Conservation (phyloP, 2,113 vertebrate species). For the Sterrhoptilus dennistouni region DNA sequence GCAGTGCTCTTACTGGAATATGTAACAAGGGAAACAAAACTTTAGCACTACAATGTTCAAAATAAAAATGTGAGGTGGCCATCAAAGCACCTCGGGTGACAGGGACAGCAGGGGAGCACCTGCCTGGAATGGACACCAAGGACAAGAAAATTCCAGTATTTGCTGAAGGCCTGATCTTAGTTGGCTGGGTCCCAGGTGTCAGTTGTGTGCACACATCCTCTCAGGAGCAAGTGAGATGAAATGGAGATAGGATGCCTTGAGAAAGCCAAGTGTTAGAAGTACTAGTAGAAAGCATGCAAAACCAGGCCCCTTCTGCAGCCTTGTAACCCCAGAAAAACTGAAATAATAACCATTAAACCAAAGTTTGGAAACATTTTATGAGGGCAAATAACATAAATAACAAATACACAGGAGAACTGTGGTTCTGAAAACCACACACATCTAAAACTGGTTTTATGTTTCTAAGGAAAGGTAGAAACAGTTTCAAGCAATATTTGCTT, state of each 20-base stretch:
- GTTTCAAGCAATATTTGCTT: not conserved
- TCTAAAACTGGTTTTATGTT: not conserved
- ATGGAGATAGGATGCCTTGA: not conserved
- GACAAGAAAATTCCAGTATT: not conserved
- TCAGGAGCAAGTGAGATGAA: not conserved
- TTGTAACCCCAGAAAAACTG: not conserved
- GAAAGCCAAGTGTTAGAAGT: not conserved
- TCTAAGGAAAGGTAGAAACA: not conserved
- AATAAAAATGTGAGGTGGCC: not conserved
- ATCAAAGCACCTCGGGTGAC: not conserved
- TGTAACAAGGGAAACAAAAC: not conserved
- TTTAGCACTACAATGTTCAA: not conserved
- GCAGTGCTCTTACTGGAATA: not conserved
- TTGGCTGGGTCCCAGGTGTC: not conserved
- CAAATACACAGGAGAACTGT: not conserved
- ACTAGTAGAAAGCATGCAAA: not conserved
- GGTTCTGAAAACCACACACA: not conserved
- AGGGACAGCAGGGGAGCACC: not conserved
- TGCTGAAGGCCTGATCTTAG: not conserved
- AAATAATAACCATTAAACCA: not conserved
- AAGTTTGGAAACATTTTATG: not conserved
- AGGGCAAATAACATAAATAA: not conserved
- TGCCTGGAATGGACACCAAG: not conserved
- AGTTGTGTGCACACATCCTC: not conserved
- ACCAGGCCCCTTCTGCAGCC: not conserved